Evolutionary conservation across 1,140 invertebrate species (phyloP), one percentile per base, ranked within the genome.

Genomic region (Drosophila malerkotliana): DNA sequence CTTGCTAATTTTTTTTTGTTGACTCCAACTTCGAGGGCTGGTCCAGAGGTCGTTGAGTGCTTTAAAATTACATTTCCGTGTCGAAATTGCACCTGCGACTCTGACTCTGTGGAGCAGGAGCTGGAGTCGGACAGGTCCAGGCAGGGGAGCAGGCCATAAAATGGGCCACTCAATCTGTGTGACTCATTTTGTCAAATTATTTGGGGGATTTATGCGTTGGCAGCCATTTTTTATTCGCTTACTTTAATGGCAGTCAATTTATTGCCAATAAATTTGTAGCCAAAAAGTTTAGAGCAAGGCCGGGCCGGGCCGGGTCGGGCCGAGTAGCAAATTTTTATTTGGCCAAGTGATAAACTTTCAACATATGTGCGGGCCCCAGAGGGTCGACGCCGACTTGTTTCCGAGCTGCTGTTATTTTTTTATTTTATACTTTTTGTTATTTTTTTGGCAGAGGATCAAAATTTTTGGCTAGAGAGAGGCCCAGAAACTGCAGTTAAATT

Each of bases 251-350:
- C 82, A 87, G 79, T 87, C 79, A 88, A 88, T 88, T 88, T 88
- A 88, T 88, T 88, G 83, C 84, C 83, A 88, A 88, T 88, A 88
- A 88, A 88, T 88, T 88, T 89, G 83, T 88, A 88, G 84, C 84
- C 83, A 88, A 88, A 83, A 89, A 89, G 85, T 88, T 89, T 80
- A 80, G 83, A 84, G 63, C 73, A 75, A 88, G 82, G 82, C 82
- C 79, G 77, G 41, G 52, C 49, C 60, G 81, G 81, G 78, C 79
- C 72, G 37, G 47, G 48, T 56, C 55, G 37, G 51, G 48, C 60
- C 55, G 68, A 84, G 77, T 79, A 80, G 74, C 73, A 82, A 85
- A 85, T 82, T 85, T 85, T 82, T 85, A 88, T 87, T 79, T 87
- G 69, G 75, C 63, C 61, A 82, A 83, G 83, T 87, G 83, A 87